These are phyloP conservation scores for Sebastes nivosus DNA, from an alignment of 2,797 vertebrate species.

Conservation along the genomic window DNA sequence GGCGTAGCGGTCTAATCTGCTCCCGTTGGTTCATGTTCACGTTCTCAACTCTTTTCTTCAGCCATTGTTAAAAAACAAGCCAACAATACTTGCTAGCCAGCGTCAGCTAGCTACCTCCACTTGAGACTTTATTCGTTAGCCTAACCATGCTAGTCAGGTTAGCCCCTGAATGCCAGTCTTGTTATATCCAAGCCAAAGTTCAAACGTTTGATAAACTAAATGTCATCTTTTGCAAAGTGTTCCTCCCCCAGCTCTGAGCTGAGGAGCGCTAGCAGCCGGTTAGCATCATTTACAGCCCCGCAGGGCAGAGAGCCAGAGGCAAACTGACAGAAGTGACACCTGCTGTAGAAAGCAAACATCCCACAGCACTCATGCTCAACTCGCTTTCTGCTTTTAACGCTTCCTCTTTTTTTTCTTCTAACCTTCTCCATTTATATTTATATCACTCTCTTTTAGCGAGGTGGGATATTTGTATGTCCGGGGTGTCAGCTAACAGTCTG, in stretches of 20 bases:
- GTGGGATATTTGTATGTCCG: neutral
- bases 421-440: slow-evolving; percentile 18
- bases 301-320: slow-evolving; percentile 38
- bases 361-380: neutral
- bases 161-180: neutral
- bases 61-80: too few species aligned
- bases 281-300: neutral
- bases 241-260: neutral
- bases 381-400: neutral
- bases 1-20: rapidly evolving
- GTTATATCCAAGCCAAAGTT: neutral
- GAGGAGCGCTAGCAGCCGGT: neutral
- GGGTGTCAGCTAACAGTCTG: slow-evolving; percentile 58
- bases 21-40: too few species aligned
- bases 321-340: slow-evolving; percentile 63
- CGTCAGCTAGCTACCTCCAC: too few species aligned
- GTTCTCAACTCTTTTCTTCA: too few species aligned
- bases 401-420: neutral
- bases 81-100: too few species aligned
- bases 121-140: neutral
- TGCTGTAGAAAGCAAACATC: slow-evolving; percentile 54
- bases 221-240: neutral
- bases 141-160: neutral
- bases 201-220: neutral
- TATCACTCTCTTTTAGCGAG: neutral